Base-by-base conservation (phyloP, 2,888 invertebrate genomes). In the Ormyrus labotus region DNA sequence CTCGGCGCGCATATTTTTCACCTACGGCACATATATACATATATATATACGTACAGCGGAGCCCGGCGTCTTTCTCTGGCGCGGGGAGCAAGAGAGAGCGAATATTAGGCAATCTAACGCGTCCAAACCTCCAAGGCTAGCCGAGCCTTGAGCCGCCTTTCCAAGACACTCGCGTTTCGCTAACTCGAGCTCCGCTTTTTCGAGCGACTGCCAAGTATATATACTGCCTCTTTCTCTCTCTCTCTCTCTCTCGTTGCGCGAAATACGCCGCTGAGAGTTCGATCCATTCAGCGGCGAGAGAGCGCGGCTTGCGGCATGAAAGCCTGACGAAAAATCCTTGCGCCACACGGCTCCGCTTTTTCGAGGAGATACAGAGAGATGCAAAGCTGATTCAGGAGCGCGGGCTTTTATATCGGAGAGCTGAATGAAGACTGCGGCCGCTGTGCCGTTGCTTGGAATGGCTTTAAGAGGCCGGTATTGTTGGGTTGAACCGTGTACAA, bases 121-220 rank as follows among this genome's bases (percentile, higher is more conserved):
- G 89, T 89, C 89, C 90, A 90, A 90, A 87, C 89, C 89, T 89
- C 89, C 90, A 90, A 90, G 90, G 90, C 90, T 90, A 90, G 83
- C 82, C 84, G 84, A 89, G 89, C 90, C 90, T 90, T 90, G 90
- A 89, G 89, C 86, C 85, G 87, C 89, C 90, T 90, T 90, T 90
- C 89, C 89, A 90, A 90, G 75, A 69, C 68, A 78, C 53, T 51
- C 87, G 34, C 87, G 88, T 89, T 88, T 87, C 86, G 84, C 86
- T 87, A 87, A 86, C 84, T 85, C 86, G 83, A 19, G 50, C 57
- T 57, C n/a, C 13, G 48, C 58, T 60, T 70, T 63, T 55, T 63
- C 63, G 63, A 55, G 57, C 13, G 67, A 50, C 19, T 7, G 7
- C 13, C 34, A 34, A 60, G 11, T 55, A 19, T 58, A 58, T 51